Conservation (phyloP, 2,888 invertebrate species). For the Aphodius sticticus region DNA sequence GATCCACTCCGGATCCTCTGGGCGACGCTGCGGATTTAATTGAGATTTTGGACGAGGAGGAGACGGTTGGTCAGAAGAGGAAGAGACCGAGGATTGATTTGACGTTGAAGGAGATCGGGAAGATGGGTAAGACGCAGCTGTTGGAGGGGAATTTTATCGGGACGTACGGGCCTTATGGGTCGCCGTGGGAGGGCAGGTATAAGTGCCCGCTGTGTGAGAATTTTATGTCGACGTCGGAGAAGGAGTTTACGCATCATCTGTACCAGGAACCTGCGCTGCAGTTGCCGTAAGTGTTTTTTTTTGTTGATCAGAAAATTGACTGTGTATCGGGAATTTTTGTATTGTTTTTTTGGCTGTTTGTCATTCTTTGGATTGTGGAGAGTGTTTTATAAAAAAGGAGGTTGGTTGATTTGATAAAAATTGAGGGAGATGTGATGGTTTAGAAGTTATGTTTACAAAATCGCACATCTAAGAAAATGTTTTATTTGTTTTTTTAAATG, state of each 20-base stretch:
- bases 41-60: constrained; percentile 18
- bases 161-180: constrained; percentile 57
- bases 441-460: too few relatives aligned
- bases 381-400: too few relatives aligned
- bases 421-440: too few relatives aligned
- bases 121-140: constrained; percentile 42
- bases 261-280: constrained; percentile 63
- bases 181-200: constrained; percentile 65
- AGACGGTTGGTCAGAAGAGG: neutral
- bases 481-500: too few relatives aligned
- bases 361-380: neutral
- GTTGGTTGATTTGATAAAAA: too few relatives aligned
- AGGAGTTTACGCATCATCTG: constrained; percentile 72
- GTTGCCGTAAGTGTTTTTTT: neutral
- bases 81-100: constrained; percentile 34
- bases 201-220: constrained; percentile 70
- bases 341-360: constrained; percentile 8
- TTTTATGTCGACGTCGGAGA: constrained; percentile 65
- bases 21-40: constrained; percentile 33
- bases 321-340: constrained; percentile 57
- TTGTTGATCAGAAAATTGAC: constrained; percentile 61
- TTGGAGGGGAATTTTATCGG: constrained; percentile 41
- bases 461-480: too few relatives aligned
- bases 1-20: neutral
- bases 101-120: constrained; percentile 39